Conservation (phyloP, 1,140 invertebrate species). For the Leptonema lineaticorne region DNA sequence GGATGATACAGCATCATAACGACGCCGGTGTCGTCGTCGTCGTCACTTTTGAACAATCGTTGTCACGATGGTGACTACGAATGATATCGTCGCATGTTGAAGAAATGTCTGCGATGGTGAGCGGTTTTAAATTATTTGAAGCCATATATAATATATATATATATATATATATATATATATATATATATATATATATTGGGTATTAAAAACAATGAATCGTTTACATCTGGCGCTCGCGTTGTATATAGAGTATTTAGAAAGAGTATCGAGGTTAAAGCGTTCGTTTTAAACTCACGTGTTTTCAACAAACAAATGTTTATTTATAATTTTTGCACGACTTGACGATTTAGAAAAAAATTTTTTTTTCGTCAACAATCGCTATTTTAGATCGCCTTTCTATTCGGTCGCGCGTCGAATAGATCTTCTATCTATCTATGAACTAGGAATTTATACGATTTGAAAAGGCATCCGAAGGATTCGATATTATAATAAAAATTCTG, state of each 20-base stretch:
- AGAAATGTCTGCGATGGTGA: constrained; percentile 40
- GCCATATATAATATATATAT: not conserved
- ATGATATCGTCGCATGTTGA: constrained; percentile 31
- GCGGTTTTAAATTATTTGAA: not conserved
- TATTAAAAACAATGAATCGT: not conserved
- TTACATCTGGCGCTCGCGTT: constrained; percentile 1
- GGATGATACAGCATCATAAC: no score
- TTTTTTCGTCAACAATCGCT: not conserved
- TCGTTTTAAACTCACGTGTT: constrained; percentile 3
- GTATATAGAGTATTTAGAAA: no score
- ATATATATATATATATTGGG: no score
- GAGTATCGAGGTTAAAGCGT: constrained; percentile 13
- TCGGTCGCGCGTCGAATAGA: no score
- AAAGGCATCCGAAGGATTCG: no score
- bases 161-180: not conserved
- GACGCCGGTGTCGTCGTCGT: no score
- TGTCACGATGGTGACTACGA: not conserved
- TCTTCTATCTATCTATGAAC: no score
- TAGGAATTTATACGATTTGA: no score
- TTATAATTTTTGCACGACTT: not conserved
- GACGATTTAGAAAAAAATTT: no score
- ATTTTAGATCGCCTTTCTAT: not conserved
- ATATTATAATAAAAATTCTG: no score
- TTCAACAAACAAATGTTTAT: constrained; percentile 3
- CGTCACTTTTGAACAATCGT: no score